These are phyloP conservation scores for Bombus picipes DNA, from an alignment of 1,140 invertebrate genomes.

Conservation along the genomic window DNA sequence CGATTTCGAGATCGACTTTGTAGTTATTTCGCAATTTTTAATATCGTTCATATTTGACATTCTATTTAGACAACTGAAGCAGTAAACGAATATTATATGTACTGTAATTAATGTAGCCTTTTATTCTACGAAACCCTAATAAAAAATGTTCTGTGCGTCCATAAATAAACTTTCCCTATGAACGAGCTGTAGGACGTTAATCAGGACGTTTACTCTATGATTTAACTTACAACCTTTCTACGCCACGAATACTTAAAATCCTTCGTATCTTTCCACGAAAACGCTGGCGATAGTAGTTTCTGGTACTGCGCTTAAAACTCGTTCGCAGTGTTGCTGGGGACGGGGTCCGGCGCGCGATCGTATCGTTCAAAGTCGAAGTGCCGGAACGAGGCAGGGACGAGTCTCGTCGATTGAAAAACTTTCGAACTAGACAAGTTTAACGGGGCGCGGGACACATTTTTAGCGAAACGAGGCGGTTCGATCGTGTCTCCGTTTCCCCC, in stretches of 20 bases:
- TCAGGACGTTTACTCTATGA: neutral
- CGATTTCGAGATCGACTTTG: too few species aligned
- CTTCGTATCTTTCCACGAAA: neutral
- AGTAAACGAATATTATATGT: neutral
- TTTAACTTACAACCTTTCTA: neutral
- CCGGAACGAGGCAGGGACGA: neutral
- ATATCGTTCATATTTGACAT: neutral
- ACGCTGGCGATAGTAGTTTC: neutral
- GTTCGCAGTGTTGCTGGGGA: neutral
- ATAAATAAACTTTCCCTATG: too few species aligned
- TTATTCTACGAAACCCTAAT: neutral
- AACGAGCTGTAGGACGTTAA: too few species aligned
- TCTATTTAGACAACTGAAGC: neutral
- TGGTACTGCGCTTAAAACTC: neutral
- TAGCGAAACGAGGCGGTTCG: slow-evolving; percentile 11
- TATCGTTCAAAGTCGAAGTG: slow-evolving; percentile 17
- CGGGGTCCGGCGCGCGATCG: neutral
- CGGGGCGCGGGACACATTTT: slow-evolving; percentile 10
- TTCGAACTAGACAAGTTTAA: slow-evolving; percentile 34
- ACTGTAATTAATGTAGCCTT: too few species aligned
- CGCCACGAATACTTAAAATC: neutral
- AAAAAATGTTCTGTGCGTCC: neutral
- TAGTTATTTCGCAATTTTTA: neutral
- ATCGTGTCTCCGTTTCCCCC: slow-evolving; percentile 15
- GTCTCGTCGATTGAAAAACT: slow-evolving; percentile 46